Evolutionary conservation across 2,888 invertebrate species (phyloP), one percentile per base, ranked within the genome.

Genomic region (Lucinisca nassula): DNA sequence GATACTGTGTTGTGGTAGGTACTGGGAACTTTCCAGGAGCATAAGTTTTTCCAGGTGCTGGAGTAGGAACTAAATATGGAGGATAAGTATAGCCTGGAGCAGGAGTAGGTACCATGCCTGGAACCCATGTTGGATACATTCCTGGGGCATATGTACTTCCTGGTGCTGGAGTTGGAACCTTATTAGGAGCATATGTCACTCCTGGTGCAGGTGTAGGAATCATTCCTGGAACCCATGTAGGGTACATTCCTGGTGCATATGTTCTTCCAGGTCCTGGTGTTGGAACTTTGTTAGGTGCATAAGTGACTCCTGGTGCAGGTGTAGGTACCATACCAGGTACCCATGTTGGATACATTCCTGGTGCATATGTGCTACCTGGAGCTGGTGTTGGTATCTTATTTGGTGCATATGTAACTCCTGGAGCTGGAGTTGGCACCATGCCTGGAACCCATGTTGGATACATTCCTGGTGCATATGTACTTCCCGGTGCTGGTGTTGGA

Each of bases 401-500:
- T 61, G 90, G 93, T 32, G 91, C 90, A 79, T 84, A 92, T 24
- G 91, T 90, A 0, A 70, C 21, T 37, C 88, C 90, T 45, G 91
- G 91, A 24, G 91, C 91, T 27, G 88, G 87, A 79, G 92, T 90
- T 40, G 90, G 90, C 17, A 87, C 79, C 88, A 89, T 90, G 0
- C 90, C 90, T 73, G 90, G 90, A 32, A 89, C 76, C 24, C 49
- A 90, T 70, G 92, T 92, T 79, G 92, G 92, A 79, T 79, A 90
- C 12, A 85, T 49, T 0, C 85, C 87, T 75, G 91, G 91, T 1
- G 88, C 85, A 83, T 88, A 91, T 6, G 92, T 92, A 14, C 55
- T 37, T 14, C 90, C 91, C 27, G 90, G 90, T 17, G 85, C 85
- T 70, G 91, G 91, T 55, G 91, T 90, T 55, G 91, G 89, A 30